phyloP scores from a whole-genome alignment of 2,113 vertebrate genomes.

The Steatornis caripensis region DNA sequence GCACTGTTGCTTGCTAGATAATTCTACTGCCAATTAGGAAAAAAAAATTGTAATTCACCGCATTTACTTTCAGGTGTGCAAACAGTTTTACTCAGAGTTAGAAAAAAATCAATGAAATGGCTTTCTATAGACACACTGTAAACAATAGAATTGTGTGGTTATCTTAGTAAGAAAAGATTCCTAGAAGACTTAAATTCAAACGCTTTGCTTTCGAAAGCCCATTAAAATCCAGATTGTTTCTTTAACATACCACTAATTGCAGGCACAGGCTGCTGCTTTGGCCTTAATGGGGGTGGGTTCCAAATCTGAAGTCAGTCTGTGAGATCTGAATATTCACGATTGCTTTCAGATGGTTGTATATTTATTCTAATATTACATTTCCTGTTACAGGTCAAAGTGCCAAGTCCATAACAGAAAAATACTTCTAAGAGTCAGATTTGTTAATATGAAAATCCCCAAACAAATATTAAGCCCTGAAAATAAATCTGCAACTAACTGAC shows the following conservation, averaged over 20 bases:
- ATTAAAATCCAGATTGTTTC: neutral
- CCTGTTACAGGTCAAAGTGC: neutral
- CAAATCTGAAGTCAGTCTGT: neutral
- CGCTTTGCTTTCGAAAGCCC: neutral
- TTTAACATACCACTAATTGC: neutral
- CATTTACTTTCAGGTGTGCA: neutral
- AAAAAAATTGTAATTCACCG: neutral
- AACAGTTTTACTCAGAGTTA: neutral
- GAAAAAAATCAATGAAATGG: neutral
- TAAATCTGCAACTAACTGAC: neutral
- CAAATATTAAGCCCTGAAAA: constrained; percentile 13
- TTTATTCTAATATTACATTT: neutral
- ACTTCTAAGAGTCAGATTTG: constrained; percentile 4
- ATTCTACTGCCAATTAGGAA: neutral
- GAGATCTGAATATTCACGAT: neutral
- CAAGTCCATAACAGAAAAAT: neutral
- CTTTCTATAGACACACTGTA: neutral
- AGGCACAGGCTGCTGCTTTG: neutral
- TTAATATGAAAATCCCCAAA: neutral
- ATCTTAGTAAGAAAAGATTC: neutral
- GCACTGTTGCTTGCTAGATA: neutral
- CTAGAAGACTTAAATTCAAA: neutral
- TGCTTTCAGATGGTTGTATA: neutral
- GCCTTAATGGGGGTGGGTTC: rapidly evolving
- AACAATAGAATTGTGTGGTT: neutral